Percentiles rank a stretch among this genome's conserved stretches.
These are phyloP conservation scores for Mesoligia furuncula DNA, from an alignment of 2,888 invertebrate species.

Conservation along the genomic window DNA sequence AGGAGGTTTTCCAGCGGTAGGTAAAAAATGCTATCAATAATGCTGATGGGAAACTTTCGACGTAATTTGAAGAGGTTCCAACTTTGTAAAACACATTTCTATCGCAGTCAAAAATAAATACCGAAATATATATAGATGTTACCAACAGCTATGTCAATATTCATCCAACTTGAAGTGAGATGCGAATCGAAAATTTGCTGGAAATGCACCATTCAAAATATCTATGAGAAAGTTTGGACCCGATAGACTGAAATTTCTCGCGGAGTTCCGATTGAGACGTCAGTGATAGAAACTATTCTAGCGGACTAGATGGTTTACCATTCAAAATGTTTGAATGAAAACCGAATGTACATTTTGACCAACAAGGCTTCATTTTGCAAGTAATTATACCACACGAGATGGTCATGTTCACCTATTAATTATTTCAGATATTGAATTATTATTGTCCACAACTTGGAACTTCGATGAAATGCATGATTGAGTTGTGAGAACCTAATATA, in stretches of 20 bases:
- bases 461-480: neutral
- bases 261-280: conserved; percentile 64
- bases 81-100: neutral
- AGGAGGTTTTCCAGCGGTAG: neutral
- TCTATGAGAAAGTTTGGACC: conserved; percentile 63
- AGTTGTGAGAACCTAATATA: neutral
- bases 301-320: conserved; percentile 28
- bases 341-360: conserved; percentile 18
- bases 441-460: neutral
- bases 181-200: conserved; percentile 56
- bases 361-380: neutral
- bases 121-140: conserved; percentile 2
- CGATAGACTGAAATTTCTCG: conserved; percentile 67
- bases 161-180: conserved; percentile 48
- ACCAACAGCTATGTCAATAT: conserved; percentile 50
- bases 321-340: conserved; percentile 34
- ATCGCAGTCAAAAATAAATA: conserved; percentile 18
- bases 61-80: neutral
- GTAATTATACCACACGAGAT: neutral
- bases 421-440: neutral
- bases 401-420: neutral
- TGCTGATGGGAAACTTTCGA: neutral
- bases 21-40: neutral
- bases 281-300: conserved; percentile 59
- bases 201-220: conserved; percentile 64